phyloP scores from a whole-genome alignment of 2,888 invertebrate species.

The Xanthostigma xanthostigma region DNA sequence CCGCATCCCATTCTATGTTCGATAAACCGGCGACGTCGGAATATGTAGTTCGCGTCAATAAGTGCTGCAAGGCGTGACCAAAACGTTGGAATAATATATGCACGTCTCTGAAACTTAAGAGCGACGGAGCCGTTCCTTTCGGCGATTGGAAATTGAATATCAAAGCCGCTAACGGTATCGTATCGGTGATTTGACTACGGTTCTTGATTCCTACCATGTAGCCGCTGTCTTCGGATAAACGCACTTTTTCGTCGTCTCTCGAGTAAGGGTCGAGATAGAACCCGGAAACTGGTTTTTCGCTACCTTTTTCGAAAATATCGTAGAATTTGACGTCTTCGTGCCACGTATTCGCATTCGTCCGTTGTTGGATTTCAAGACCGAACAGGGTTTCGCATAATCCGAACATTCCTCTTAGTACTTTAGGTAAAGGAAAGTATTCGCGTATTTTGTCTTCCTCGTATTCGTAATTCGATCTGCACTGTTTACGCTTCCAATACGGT shows the following conservation, averaged over 20 bases:
- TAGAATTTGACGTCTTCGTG: constrained; percentile 73
- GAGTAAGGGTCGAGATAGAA: constrained; percentile 77
- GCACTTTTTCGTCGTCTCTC: constrained; percentile 46
- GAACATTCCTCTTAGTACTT: constrained; percentile 67
- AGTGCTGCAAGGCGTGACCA: constrained; percentile 74
- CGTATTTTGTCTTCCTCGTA: constrained; percentile 55
- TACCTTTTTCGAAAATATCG: constrained; percentile 57
- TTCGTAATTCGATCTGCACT: constrained; percentile 46
- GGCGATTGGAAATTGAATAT: constrained; percentile 71
- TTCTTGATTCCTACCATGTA: constrained; percentile 70
- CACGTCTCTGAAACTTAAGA: constrained; percentile 64
- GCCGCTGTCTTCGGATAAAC: constrained; percentile 43
- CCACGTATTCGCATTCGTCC: constrained; percentile 57
- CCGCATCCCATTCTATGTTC: constrained; percentile 89
- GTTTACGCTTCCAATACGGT: constrained; percentile 73
- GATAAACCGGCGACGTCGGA: constrained; percentile 72
- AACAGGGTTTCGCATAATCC: constrained; percentile 62
- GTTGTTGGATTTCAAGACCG: constrained; percentile 56
- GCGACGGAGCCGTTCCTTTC: constrained; percentile 42
- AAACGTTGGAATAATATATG: constrained; percentile 67
- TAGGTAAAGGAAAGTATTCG: constrained; percentile 70
- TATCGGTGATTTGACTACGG: constrained; percentile 44
- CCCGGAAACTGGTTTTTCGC: constrained; percentile 50
- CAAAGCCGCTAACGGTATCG: constrained; percentile 62
- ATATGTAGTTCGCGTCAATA: constrained; percentile 68